These are phyloP conservation scores for Podabrus alpinus DNA, from an alignment of 2,888 invertebrate species.

Conservation along the genomic window DNA sequence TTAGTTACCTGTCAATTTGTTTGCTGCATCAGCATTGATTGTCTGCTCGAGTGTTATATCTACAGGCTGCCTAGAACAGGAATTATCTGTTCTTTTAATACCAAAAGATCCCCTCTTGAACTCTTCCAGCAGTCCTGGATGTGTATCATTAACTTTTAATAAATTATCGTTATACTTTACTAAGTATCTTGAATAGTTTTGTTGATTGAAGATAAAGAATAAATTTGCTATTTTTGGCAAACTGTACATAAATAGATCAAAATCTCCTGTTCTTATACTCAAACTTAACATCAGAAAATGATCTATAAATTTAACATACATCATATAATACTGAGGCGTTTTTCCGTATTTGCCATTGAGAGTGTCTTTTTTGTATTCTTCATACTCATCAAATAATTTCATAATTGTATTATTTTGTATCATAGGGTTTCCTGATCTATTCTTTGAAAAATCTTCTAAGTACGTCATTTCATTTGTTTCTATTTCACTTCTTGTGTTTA, in stretches of 20 bases:
- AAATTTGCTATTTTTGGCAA: conserved; percentile 24
- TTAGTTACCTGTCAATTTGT: conserved; percentile 26
- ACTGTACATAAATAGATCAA: too few relatives aligned
- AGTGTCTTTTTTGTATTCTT: too few relatives aligned
- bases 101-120: conserved; percentile 42
- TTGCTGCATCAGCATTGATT: conserved; percentile 45
- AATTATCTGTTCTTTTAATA: conserved; percentile 43
- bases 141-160: conserved; percentile 41
- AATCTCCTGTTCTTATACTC: conserved; percentile 38
- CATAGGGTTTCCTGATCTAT: too few relatives aligned
- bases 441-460: too few relatives aligned
- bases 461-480: too few relatives aligned
- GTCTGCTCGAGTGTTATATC: conserved; percentile 47
- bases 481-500: neutral
- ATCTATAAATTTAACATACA: conserved; percentile 39
- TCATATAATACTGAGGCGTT: conserved; percentile 44
- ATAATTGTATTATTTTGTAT: too few relatives aligned
- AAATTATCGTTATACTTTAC: conserved; percentile 43
- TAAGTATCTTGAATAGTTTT: conserved; percentile 43
- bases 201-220: conserved; percentile 43
- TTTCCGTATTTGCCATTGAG: conserved; percentile 39
- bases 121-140: conserved; percentile 39
- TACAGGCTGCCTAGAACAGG: conserved; percentile 44
- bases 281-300: conserved; percentile 38
- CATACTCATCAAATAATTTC: too few relatives aligned